These are phyloP conservation scores for Umimayanthus chanpuru DNA, from an alignment of 92 coral and sea anemone genomes.

Conservation along the genomic window DNA sequence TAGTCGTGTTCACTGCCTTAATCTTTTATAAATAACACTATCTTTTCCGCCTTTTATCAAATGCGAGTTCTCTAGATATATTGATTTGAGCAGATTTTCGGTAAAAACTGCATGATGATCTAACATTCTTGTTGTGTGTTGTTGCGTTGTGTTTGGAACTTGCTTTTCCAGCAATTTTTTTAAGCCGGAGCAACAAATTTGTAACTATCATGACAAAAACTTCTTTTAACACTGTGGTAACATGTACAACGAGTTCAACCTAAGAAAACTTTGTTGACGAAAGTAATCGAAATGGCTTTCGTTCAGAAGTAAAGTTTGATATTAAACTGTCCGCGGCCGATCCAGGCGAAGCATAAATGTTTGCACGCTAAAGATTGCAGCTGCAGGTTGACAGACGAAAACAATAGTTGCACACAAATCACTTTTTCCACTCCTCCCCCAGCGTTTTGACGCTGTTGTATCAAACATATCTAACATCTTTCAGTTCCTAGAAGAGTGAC, in stretches of 20 bases:
- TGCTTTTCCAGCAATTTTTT: neutral
- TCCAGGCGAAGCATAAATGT: no score
- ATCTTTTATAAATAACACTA: no score
- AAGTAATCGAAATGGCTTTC: no score
- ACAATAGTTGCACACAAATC: no score
- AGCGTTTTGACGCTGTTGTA: no score
- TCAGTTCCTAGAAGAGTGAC: neutral
- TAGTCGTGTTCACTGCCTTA: no score
- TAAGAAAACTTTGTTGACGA: no score
- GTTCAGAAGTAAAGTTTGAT: neutral
- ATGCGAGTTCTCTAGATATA: neutral
- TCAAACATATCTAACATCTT: neutral
- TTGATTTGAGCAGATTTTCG: neutral
- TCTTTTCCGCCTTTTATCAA: no score
- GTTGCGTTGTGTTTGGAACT: neutral
- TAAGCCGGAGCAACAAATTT: neutral
- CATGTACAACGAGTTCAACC: neutral
- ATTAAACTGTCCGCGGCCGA: no score
- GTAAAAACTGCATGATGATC: neutral
- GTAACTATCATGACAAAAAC: neutral
- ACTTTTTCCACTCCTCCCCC: no score
- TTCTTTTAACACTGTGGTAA: neutral
- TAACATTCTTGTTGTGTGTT: neutral
- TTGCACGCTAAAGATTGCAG: no score
- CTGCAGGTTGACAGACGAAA: no score